phyloP scores from a whole-genome alignment of 2,797 vertebrate species.

The Benthosema pterotum region DNA sequence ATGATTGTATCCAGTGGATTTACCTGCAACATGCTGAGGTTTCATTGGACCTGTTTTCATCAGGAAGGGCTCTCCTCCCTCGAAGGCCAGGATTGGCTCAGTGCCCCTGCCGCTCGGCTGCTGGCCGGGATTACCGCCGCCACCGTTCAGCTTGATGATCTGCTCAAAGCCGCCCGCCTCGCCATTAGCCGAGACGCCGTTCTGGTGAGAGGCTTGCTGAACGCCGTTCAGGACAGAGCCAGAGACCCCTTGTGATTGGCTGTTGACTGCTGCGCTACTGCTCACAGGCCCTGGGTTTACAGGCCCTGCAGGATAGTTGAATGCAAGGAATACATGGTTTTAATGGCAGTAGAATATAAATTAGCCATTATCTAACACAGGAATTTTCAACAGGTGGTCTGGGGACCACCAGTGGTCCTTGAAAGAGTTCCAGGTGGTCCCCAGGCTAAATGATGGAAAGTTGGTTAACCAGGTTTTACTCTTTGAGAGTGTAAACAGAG shows the following conservation, averaged over 20 bases:
- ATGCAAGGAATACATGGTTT: background rate
- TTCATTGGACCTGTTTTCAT: slow-evolving; percentile 91
- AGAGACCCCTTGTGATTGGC: slow-evolving; percentile 49
- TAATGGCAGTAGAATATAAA: background rate
- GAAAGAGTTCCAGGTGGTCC: too few species aligned
- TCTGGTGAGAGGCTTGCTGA: slow-evolving; percentile 85
- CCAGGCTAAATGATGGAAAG: too few species aligned
- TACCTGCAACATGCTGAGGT: slow-evolving; percentile 93
- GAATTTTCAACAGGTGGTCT: too few species aligned
- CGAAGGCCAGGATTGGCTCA: slow-evolving; percentile 86
- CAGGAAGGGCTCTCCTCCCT: slow-evolving; percentile 88
- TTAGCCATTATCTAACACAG: too few species aligned
- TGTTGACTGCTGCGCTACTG: slow-evolving; percentile 23
- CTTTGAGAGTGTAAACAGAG: too few species aligned
- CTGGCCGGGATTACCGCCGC: slow-evolving; percentile 55
- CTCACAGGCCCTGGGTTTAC: slow-evolving; percentile 28
- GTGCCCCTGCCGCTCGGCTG: slow-evolving; percentile 53
- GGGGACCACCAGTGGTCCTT: too few species aligned
- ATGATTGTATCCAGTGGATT: background rate
- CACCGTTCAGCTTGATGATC: slow-evolving; percentile 74
- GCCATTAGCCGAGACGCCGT: slow-evolving; percentile 86
- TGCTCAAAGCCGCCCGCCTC: slow-evolving; percentile 69
- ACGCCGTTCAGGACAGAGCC: slow-evolving; percentile 84
- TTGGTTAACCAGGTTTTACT: too few species aligned
- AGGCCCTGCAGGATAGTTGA: slow-evolving; percentile 45